Conservation (phyloP, 2,113 vertebrate species). For the Mormoops blainvillei region DNA sequence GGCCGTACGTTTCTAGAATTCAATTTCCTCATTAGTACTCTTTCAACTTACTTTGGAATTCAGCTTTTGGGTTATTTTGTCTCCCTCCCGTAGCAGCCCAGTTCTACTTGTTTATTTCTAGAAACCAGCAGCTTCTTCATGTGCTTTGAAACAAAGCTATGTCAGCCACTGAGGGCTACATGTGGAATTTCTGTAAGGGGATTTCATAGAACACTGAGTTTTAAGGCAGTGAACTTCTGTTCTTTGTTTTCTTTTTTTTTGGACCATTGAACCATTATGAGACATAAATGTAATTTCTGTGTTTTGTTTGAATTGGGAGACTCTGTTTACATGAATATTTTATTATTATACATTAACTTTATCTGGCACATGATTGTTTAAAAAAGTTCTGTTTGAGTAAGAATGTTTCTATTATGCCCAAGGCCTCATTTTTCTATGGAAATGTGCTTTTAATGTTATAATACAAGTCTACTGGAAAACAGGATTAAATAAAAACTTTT, state of each 20-base stretch:
- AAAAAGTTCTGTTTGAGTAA: slow-evolving; percentile 47
- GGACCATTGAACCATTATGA: not conserved
- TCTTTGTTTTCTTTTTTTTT: not conserved
- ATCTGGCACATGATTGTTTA: slow-evolving; percentile 42
- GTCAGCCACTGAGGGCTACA: not conserved
- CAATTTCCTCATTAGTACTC: slow-evolving; percentile 19
- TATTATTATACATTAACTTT: slow-evolving; percentile 30
- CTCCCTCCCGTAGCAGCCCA: not conserved
- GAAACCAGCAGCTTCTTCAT: not conserved
- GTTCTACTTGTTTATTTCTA: not conserved
- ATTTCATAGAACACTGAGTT: not conserved
- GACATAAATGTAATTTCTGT: not conserved
- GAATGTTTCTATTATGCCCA: slow-evolving; percentile 34
- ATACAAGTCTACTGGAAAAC: slow-evolving; percentile 4
- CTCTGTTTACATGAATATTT: slow-evolving; percentile 43
- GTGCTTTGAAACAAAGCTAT: not conserved
- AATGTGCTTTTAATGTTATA: slow-evolving; percentile 34
- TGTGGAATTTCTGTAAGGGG: not conserved
- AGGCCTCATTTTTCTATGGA: not conserved
- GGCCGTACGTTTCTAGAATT: slow-evolving; percentile 27
- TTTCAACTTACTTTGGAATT: slow-evolving; percentile 43
- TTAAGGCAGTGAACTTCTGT: not conserved
- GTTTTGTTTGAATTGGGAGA: not conserved
- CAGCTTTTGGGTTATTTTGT: not conserved
- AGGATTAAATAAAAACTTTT: slow-evolving; percentile 42